Evolutionary conservation across 2,888 invertebrate species (phyloP).

Genomic region (Archips xylosteana): DNA sequence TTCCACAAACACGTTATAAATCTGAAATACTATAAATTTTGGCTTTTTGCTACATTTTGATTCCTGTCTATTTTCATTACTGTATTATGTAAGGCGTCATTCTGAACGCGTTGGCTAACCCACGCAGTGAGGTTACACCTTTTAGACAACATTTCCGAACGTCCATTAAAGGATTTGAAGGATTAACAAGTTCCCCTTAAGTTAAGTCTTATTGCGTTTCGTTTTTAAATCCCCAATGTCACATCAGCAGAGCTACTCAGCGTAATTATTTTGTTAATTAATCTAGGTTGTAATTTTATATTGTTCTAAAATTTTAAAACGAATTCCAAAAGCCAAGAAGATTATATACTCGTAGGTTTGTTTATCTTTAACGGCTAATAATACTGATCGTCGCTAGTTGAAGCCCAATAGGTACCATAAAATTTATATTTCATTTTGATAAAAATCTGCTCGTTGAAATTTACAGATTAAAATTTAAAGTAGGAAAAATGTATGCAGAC

Average conservation of each 20-base stretch:
- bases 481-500: conserved; percentile 68
- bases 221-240: conserved; percentile 48
- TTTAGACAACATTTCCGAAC: conserved; percentile 67
- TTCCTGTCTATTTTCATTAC: conserved; percentile 25
- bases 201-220: conserved; percentile 51
- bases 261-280: too few species aligned
- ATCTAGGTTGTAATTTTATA: background rate
- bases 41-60: background rate
- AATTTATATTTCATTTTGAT: conserved; percentile 44
- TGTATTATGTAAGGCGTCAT: conserved; percentile 5
- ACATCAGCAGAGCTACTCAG: background rate
- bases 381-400: background rate
- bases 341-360: background rate
- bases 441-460: conserved; percentile 52
- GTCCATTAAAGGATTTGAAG: conserved; percentile 77
- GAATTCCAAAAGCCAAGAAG: background rate
- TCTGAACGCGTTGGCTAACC: conserved; percentile 27
- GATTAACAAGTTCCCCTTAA: conserved; percentile 63
- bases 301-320: background rate
- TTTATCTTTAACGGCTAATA: background rate
- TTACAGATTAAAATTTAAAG: conserved; percentile 66
- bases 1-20: background rate
- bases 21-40: background rate
- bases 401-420: background rate
- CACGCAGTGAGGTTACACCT: conserved; percentile 60